Base-by-base conservation (phyloP, 1,140 invertebrate genomes). In the Teleogryllus occipitalis region DNA sequence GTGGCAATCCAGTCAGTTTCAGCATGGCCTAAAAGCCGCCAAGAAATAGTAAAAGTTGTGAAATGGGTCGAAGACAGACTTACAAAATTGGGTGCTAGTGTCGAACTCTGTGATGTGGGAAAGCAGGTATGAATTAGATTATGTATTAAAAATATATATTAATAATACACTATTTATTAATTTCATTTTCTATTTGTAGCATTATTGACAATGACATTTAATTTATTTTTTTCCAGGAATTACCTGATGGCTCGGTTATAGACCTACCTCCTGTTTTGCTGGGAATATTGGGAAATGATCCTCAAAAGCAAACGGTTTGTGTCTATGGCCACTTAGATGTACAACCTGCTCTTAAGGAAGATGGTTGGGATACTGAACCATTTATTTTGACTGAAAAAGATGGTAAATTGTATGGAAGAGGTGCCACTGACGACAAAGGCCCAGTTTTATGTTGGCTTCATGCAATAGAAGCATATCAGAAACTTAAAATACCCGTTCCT, bases 311-410 rank as follows among this genome's bases (percentile, higher is more conserved):
- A 83, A 99, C 97, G 21, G 90, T 99, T 74, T 91, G 96, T 78
- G 90, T 99, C 76, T 99, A 99, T 88, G 98, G 98, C 0, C 98
- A 99, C 88, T 91, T 99, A 83, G 98, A 99, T 90, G 98, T 99
- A 4, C 98, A 99, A 86, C 97, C 98, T 74, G 98, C 98, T 10
- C 83, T 92, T 8, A 92, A 92, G 85, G 92, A 93, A 82, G 97
- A 99, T 90, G 97, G 97, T 8, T 99, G 97, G 98, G 88, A 96
- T 82, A 95, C 95, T 5, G 96, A 99, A 80, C 98, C 98, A 5
- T 99, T 99, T 88, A 90, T 90, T 15, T 87, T 99, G 27, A 92
- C 92, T 76, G 95, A 98, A 85, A 92, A 92, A 83, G 90, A 98
- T 90, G 96, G 91, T 0, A 98, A 98, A 86, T 88, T 99, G 7